Conservation (phyloP, 1,140 invertebrate species). For the Aphelinus atriplicis region DNA sequence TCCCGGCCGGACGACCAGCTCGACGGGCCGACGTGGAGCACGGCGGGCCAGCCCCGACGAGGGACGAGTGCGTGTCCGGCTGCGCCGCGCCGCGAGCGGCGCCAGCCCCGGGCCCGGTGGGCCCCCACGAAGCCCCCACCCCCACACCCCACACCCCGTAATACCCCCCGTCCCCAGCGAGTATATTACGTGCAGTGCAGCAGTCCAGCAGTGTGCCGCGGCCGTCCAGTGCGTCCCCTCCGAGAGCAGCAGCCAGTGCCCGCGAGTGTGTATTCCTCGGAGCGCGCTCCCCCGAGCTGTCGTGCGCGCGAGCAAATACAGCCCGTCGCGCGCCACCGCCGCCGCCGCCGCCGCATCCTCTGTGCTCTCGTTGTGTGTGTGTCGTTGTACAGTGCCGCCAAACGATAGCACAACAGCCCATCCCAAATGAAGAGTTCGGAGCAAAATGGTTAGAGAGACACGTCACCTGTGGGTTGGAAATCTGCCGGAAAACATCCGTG, state of each 20-base stretch:
- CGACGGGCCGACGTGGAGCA: too few relatives aligned
- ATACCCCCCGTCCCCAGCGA: too few relatives aligned
- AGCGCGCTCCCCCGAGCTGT: neutral
- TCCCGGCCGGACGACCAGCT: too few relatives aligned
- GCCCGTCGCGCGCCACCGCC: neutral
- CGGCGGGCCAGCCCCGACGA: too few relatives aligned
- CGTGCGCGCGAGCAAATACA: slow-evolving; percentile 12
- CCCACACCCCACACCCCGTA: too few relatives aligned
- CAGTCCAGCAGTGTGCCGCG: too few relatives aligned
- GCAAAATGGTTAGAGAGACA: slow-evolving; percentile 99
- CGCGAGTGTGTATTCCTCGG: neutral
- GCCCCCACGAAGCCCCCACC: too few relatives aligned
- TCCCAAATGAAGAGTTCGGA: slow-evolving; percentile 77
- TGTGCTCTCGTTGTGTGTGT: slow-evolving; percentile 50
- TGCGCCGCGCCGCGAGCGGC: too few relatives aligned
- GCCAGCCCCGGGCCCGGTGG: too few relatives aligned
- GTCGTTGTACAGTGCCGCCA: slow-evolving; percentile 67
- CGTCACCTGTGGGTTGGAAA: slow-evolving; percentile 99
- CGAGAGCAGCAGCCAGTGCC: neutral
- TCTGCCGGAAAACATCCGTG: slow-evolving; percentile 98
- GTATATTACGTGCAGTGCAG: too few relatives aligned
- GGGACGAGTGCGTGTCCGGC: too few relatives aligned
- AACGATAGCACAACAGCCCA: slow-evolving; percentile 70
- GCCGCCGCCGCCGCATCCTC: slow-evolving; percentile 13
- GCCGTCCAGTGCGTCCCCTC: too few relatives aligned